Base-by-base conservation (phyloP, 2,113 vertebrate species). In the Anthoscopus minutus region DNA sequence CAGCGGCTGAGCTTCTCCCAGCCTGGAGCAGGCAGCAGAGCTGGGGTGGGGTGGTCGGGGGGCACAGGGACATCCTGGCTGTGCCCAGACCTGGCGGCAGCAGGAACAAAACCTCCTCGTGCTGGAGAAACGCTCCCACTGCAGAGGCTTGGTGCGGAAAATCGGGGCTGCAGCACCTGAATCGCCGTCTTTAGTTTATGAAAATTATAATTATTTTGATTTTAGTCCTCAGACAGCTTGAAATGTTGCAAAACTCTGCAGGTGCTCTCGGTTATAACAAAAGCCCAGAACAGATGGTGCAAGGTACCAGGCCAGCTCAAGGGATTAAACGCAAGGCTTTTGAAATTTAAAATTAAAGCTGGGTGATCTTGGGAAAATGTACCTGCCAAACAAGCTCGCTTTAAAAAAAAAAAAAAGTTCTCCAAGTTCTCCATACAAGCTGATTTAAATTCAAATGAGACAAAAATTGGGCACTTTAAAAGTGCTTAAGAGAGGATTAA, bases 261-360 rank as follows among this genome's bases (percentile, higher is more conserved):
- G 98, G 98, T 98, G 98, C 96, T 98, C 86, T 64, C 94, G 88
- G 97, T 97, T 98, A 97, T 97, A 98, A 98, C 97, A 98, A 98
- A 98, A 98, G 97, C 97, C 94, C 96, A 81, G 98, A 98, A 98
- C 98, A 98, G 98, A 98, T 98, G 98, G 98, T 93, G 95, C 96
- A 98, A 98, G 98, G 98, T 98, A 97, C 92, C 96, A 96, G 97
- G 98, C 98, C 98, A 98, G 96, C 97, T 98, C 98, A 97, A 97
- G 97, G 98, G 98, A 98, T 98, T 98, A 98, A 98, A 97, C 91
- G 69, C 97, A 96, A 97, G 96, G 97, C 98, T 98, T 98, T 98
- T 98, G 98, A 98, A 98, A 97, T 98, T 98, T 98, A 97, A 98
- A 98, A 98, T 98, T 97, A 98, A 98, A 98, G 98, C 98, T 97